Conservation (phyloP, 2,113 vertebrate species). For the Ictalurus punctatus region DNA sequence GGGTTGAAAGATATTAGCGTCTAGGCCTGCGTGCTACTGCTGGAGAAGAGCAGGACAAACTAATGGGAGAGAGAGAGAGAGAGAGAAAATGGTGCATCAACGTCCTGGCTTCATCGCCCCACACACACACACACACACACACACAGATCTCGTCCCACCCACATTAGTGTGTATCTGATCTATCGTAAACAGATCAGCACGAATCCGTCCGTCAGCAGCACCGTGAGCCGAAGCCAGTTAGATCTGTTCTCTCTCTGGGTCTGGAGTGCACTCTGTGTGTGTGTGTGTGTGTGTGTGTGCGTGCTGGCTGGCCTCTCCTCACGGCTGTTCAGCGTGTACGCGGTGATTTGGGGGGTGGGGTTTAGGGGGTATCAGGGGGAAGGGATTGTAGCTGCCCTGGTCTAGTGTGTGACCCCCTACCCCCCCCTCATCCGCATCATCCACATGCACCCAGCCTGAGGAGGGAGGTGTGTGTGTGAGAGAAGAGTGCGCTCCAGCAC, state of each 20-base stretch:
- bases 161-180: conserved; percentile 60
- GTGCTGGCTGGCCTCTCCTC: conserved; percentile 72
- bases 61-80: conserved; percentile 31
- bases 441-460: conserved; percentile 51
- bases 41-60: conserved; percentile 57
- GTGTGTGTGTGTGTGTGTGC: conserved; percentile 56
- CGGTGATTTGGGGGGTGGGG: conserved; percentile 3
- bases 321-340: conserved; percentile 50
- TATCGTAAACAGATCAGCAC: conserved; percentile 70
- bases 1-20: conserved; percentile 5
- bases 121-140: neutral
- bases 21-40: conserved; percentile 50
- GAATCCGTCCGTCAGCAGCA: conserved; percentile 63
- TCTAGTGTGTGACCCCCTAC: conserved; percentile 58
- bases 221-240: conserved; percentile 53
- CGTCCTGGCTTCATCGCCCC: conserved; percentile 67
- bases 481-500: conserved; percentile 64
- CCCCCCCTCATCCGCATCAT: conserved; percentile 9
- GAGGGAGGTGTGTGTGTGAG: conserved; percentile 74
- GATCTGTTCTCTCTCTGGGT: conserved; percentile 39
- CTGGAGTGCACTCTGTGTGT: conserved; percentile 67
- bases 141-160: conserved; percentile 37
- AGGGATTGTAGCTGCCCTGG: conserved; percentile 79
- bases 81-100: conserved; percentile 66
- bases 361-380: conserved; percentile 56